phyloP scores from a whole-genome alignment of 1,140 invertebrate species.

The Aphaenogaster rudis region DNA sequence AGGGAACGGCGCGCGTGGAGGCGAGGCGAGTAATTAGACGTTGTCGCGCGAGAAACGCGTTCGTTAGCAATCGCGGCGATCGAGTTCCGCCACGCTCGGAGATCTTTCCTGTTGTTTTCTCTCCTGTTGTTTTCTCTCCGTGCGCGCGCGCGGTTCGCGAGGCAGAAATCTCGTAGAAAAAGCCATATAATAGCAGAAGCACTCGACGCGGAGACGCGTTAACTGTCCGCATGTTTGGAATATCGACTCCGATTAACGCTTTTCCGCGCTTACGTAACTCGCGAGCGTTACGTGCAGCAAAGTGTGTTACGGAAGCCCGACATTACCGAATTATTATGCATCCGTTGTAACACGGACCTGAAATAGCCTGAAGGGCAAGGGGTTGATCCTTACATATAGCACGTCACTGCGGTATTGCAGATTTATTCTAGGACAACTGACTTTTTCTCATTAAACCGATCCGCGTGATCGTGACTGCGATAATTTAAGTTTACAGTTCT shows the following conservation, averaged over 20 bases:
- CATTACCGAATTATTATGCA: constrained; percentile 54
- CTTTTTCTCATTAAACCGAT: not conserved
- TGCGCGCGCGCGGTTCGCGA: not conserved
- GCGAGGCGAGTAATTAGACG: constrained; percentile 50
- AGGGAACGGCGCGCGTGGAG: constrained; percentile 17
- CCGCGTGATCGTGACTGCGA: not conserved
- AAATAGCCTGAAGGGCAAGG: constrained; percentile 40
- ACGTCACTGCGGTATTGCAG: constrained; percentile 14
- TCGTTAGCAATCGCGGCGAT: constrained; percentile 37
- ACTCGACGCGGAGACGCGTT: not conserved
- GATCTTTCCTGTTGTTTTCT: constrained; percentile 16
- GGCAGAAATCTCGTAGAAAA: not conserved
- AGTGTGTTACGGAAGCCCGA: constrained; percentile 48
- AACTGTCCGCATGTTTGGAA: not conserved
- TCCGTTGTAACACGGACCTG: not conserved
- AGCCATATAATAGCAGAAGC: not conserved
- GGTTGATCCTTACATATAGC: not conserved
- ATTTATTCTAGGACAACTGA: not conserved
- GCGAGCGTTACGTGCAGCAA: constrained; percentile 41
- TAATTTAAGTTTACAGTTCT: not conserved
- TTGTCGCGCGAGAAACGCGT: constrained; percentile 52
- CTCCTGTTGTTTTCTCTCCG: not conserved
- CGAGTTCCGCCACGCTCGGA: constrained; percentile 11
- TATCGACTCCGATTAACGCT: constrained; percentile 43
- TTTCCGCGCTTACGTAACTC: constrained; percentile 53